These are phyloP conservation scores for Orientallactaga sibirica DNA, from an alignment of 2,797 vertebrate genomes.

Conservation along the genomic window DNA sequence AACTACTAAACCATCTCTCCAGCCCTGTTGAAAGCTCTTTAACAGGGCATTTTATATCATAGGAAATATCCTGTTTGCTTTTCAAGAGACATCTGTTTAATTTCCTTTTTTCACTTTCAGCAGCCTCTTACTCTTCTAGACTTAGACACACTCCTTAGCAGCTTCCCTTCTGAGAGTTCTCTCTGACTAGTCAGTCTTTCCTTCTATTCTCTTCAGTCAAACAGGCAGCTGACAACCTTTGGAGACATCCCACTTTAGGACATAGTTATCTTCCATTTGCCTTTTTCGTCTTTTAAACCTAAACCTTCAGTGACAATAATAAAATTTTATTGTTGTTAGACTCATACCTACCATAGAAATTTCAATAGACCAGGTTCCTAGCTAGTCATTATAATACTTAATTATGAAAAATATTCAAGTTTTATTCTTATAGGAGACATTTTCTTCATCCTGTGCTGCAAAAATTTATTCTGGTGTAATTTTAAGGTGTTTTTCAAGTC, in stretches of 20 bases:
- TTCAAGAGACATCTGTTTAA: background rate
- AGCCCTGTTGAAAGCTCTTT: background rate
- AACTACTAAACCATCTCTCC: too few species aligned
- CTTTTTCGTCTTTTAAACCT: conserved; percentile 1
- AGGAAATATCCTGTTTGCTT: background rate
- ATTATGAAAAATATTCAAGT: conserved; percentile 17
- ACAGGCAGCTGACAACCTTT: conserved; percentile 21
- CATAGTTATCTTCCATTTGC: background rate
- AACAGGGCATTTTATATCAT: background rate
- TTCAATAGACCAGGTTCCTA: conserved; percentile 45
- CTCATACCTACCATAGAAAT: background rate
- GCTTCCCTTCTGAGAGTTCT: background rate
- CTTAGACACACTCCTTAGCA: background rate
- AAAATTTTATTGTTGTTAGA: background rate
- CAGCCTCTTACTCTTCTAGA: background rate
- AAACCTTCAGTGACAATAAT: background rate
- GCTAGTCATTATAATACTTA: conserved; percentile 15
- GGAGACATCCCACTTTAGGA: background rate
- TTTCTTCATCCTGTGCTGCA: background rate
- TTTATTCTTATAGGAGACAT: conserved; percentile 16
- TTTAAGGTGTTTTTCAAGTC: conserved; percentile 36
- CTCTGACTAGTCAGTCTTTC: background rate
- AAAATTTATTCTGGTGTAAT: conserved; percentile 27
- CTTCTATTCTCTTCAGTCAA: conserved; percentile 1
- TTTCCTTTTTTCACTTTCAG: background rate